These are phyloP conservation scores for Drosophila mojavensis DNA, from an alignment of 1,140 invertebrate species.

Conservation along the genomic window DNA sequence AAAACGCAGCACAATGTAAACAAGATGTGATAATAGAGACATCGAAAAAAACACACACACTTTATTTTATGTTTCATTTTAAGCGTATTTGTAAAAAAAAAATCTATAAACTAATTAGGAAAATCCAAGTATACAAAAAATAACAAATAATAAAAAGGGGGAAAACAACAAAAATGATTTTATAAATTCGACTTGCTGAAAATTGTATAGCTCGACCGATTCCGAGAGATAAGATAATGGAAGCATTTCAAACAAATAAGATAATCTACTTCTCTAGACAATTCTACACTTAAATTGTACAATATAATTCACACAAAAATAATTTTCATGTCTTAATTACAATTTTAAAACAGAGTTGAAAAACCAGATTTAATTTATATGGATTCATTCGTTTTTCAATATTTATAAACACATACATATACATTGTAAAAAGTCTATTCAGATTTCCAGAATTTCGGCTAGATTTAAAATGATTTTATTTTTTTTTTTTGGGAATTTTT, in stretches of 20 bases:
- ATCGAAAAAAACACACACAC: constrained; percentile 26
- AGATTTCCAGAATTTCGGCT: too few species aligned
- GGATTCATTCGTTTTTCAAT: too few species aligned
- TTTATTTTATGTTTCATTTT: constrained; percentile 48
- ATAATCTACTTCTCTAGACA: too few species aligned
- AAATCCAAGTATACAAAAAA: not conserved
- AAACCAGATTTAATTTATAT: too few species aligned
- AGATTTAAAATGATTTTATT: too few species aligned
- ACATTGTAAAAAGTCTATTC: too few species aligned
- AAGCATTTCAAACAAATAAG: too few species aligned
- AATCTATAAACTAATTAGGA: not conserved
- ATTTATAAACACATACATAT: too few species aligned
- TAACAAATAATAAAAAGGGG: not conserved
- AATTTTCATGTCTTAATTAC: not conserved
- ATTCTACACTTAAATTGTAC: too few species aligned
- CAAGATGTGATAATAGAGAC: constrained; percentile 2
- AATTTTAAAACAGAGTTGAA: not conserved
- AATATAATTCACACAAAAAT: too few species aligned
- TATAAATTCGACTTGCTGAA: not conserved
- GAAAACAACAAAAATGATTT: too few species aligned
- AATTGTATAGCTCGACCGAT: not conserved
- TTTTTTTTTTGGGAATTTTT: too few species aligned
- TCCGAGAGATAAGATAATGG: not conserved
- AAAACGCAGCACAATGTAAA: constrained; percentile 59
- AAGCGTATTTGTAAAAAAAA: constrained; percentile 10